A percentile compares a stretch with the other conserved stretches of the same genome.
phyloP scores from a whole-genome alignment of 2,113 vertebrate genomes.

The Aldabrachelys gigantea region DNA sequence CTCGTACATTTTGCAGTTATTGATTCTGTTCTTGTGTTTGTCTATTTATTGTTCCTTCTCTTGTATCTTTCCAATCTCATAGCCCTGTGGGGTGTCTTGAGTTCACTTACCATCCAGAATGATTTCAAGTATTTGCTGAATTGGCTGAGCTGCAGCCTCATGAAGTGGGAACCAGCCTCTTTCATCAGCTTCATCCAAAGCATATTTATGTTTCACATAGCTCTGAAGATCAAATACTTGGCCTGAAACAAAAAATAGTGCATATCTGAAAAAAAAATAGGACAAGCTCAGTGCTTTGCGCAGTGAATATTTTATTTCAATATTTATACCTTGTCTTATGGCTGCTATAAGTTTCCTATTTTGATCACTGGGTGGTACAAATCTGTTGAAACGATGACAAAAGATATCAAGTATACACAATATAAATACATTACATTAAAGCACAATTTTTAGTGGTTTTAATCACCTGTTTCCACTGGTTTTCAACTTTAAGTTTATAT shows the following conservation, averaged over 20 bases:
- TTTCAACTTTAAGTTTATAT: not conserved
- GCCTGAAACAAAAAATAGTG: conserved; percentile 71
- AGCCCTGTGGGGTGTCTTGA: not conserved
- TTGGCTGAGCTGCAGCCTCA: conserved; percentile 77
- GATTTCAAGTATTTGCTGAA: conserved; percentile 78
- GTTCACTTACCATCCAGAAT: conserved; percentile 83
- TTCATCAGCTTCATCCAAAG: conserved; percentile 85
- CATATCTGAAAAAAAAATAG: not conserved
- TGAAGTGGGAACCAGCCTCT: conserved; percentile 86
- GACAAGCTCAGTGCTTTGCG: not conserved
- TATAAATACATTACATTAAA: not conserved
- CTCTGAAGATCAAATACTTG: conserved; percentile 79
- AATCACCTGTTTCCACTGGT: not conserved
- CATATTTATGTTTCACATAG: conserved; percentile 72
- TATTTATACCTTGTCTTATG: conserved; percentile 82
- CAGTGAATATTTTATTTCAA: not conserved
- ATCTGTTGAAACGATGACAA: conserved; percentile 69
- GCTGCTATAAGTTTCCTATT: conserved; percentile 83
- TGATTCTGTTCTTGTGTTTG: not conserved
- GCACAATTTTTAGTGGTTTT: not conserved
- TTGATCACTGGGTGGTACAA: conserved; percentile 79
- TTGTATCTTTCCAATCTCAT: not conserved
- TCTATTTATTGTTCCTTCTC: not conserved
- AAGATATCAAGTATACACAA: conserved; percentile 22
- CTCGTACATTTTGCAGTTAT: not conserved